phyloP scores from a whole-genome alignment of 1,140 invertebrate genomes.

The Drosophila hydei region DNA sequence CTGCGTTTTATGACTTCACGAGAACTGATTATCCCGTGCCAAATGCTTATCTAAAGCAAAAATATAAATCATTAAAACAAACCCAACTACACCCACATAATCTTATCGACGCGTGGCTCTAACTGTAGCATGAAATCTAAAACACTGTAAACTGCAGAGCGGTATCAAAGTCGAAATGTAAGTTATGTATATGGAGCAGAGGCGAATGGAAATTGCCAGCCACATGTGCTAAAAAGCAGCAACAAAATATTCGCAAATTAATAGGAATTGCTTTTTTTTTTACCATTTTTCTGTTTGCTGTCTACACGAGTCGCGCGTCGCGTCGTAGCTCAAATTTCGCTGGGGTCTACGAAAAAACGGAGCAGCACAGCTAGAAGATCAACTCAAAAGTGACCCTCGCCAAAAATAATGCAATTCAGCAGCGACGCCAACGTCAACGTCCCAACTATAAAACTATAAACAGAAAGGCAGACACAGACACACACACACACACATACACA shows the following conservation, averaged over 20 bases:
- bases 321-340: slow-evolving; percentile 59
- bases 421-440: slow-evolving; percentile 31
- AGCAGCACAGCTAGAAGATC: slow-evolving; percentile 43
- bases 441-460: slow-evolving; percentile 53
- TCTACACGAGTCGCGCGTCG: slow-evolving; percentile 54
- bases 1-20: slow-evolving; percentile 40
- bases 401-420: slow-evolving; percentile 77
- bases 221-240: slow-evolving; percentile 35
- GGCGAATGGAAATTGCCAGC: slow-evolving; percentile 54
- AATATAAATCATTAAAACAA: neutral
- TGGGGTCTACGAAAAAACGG: slow-evolving; percentile 53
- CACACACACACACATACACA: slow-evolving; percentile 3
- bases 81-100: slow-evolving; percentile 9
- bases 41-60: slow-evolving; percentile 24
- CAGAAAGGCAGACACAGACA: slow-evolving; percentile 11
- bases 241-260: slow-evolving; percentile 56
- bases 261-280: slow-evolving; percentile 43
- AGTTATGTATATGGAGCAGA: slow-evolving; percentile 5
- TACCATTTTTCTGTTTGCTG: slow-evolving; percentile 22
- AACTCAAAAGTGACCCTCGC: slow-evolving; percentile 55
- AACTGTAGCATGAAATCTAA: slow-evolving; percentile 29
- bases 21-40: slow-evolving; percentile 34
- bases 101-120: slow-evolving; percentile 36
- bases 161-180: slow-evolving; percentile 36
- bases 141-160: slow-evolving; percentile 30